Conservation (phyloP, 1,140 invertebrate species). For the Drosophila truncata region DNA sequence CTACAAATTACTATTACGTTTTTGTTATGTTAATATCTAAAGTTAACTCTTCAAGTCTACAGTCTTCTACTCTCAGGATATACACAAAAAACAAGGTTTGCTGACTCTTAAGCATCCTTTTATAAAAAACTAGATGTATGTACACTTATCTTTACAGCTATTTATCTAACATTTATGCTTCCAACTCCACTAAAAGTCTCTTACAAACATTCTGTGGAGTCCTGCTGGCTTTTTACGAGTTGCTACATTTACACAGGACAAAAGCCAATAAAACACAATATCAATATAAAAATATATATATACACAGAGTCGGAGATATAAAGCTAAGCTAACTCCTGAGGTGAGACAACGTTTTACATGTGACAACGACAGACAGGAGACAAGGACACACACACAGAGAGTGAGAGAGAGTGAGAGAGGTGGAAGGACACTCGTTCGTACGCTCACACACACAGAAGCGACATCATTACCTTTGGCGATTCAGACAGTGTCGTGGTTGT, state of each 20-base stretch:
- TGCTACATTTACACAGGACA: constrained; percentile 40
- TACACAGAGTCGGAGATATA: constrained; percentile 1
- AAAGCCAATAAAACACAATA: constrained; percentile 52
- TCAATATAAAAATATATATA: constrained; percentile 27
- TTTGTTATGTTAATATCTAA: not conserved
- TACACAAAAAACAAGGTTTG: constrained; percentile 9
- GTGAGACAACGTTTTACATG: constrained; percentile 41
- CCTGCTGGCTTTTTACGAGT: constrained; percentile 20
- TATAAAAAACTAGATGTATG: constrained; percentile 15
- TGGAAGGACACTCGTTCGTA: constrained; percentile 31
- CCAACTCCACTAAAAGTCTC: constrained; percentile 34
- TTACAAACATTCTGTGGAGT: constrained; percentile 31
- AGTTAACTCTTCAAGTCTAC: not conserved
- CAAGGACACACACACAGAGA: constrained; percentile 24
- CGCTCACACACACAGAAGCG: constrained; percentile 58
- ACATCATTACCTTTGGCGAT: constrained; percentile 77
- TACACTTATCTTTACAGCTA: constrained; percentile 34
- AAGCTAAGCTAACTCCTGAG: constrained; percentile 32
- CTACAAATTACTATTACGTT: not conserved
- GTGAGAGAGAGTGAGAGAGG: constrained; percentile 8
- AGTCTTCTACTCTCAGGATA: constrained; percentile 3
- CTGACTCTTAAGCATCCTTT: not conserved
- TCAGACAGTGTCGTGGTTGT: constrained; percentile 71
- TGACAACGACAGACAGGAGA: constrained; percentile 44
- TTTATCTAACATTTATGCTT: constrained; percentile 38